Base-by-base conservation (phyloP, 2,113 vertebrate genomes). In the Microcebus griseorufus region DNA sequence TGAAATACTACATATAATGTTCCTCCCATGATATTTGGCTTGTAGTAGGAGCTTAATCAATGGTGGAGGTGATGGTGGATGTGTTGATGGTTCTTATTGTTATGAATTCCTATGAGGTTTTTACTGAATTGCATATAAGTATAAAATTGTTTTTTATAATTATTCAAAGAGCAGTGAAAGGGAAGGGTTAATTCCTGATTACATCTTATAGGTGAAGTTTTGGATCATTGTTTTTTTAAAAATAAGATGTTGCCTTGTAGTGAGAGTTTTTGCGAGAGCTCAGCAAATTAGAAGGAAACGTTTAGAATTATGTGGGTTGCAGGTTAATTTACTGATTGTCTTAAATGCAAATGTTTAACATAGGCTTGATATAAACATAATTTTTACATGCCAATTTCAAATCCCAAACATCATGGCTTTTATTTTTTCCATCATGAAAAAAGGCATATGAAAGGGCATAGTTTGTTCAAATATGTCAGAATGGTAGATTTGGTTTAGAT, bases 301-400 rank as follows among this genome's bases (percentile, higher is more conserved):
- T 92, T 79, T 79, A 97, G 75, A 83, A 81, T 92, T 92, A n/a
- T 18, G 20, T 89, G 73, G 65, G 5, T 90, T 82, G 37, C 32
- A 69, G 65, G 18, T 94, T 93, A 93, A 93, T 93, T 88, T 92
- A 73, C 45, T 73, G 58, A 84, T 80, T 83, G 6, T 67, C 81
- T 91, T 88, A 90, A 62, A 60, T 94, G 34, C 80, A 80, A 95
- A 75, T 96, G 48, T n/a, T 51, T 93, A 88, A 67, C 27, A 34
- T 96, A 93, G 55, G 9, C 70, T 93, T 88, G 72, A 83, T 89
- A 90, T 34, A 75, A 84, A 51, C 85, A 25, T 23, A 90, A 64
- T 93, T 90, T 92, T 94, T 93, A 73, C 10, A 51, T 84, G 42
- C 5, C 60, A 55, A 60, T 89, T 93, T 95, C 51, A 94, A 55